Base-by-base conservation (phyloP, 2,888 invertebrate species). In the Fragum fragum region DNA sequence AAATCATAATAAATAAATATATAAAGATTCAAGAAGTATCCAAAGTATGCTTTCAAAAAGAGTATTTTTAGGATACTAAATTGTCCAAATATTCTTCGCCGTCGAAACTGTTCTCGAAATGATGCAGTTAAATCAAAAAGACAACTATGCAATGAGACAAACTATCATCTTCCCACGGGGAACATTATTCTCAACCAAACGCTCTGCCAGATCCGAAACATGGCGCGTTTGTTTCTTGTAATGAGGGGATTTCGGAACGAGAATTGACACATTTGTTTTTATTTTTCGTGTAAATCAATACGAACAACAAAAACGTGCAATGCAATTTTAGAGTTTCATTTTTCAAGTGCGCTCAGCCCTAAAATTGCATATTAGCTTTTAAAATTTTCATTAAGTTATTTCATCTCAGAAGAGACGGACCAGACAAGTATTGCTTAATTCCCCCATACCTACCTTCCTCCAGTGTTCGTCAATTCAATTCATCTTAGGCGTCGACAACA, bases 181-280 rank as follows among this genome's bases (percentile, higher is more conserved):
- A 47, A 47, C 47, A 47, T 47, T 47, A 47, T 47, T 47, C 47
- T 14, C 7, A n/a, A 47, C 47, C 5, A 47, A 47, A 18, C n/a
- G 47, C 47, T 18, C 18, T 47, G n/a, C 47, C 47, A 47, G 47
- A 47, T 47, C 57, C 57, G 23, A 57, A 57, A 57, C 26, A 26
- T 57, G 57, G 47, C 23, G 57, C 57, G 26, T 32, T 63, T 63
- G 63, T 63, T 63, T 63, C 32, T 23, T 63, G 9, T 63, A 29
- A 63, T 28, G 21, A 63, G 23, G 32, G n/a, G 16, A 63, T 63
- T 32, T 63, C 32, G 16, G 18, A 63, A 63, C 63, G n/a, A 63
- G 36, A n/a, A 28, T 36, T 63, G 63, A 63, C 63, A 63, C 23
- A 57, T 57, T 57, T 5, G 57, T 23, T 26, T 57, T 26, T 57